phyloP scores from a whole-genome alignment of 2,113 vertebrate genomes.

The Sitta europaea region DNA sequence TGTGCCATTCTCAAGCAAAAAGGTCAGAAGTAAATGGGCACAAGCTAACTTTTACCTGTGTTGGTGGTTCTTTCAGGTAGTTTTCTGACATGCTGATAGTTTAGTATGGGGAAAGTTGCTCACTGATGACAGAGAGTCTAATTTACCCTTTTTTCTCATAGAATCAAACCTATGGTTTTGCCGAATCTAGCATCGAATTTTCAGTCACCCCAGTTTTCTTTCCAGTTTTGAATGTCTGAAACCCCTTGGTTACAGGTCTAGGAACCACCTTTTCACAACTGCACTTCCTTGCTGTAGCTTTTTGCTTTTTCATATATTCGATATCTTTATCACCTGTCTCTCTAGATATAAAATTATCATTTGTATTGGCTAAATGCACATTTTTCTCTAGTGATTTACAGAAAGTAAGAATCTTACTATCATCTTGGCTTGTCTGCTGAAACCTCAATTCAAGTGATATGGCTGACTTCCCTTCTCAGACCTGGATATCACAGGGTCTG shows the following conservation, averaged over 20 bases:
- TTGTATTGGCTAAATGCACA: not conserved
- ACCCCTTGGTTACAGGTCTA: not conserved
- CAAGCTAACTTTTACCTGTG: not conserved
- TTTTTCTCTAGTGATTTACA: not conserved
- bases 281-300: not conserved
- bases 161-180: not conserved
- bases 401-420: not conserved
- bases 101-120: not conserved
- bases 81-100: not conserved
- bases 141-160: not conserved
- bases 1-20: not conserved
- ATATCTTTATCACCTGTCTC: not conserved
- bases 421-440: fast-evolving
- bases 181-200: not conserved
- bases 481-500: not conserved
- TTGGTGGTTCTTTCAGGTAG: not conserved
- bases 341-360: not conserved
- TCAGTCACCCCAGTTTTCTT: not conserved
- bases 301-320: not conserved
- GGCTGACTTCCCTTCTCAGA: not conserved
- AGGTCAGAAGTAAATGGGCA: not conserved
- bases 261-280: constrained; percentile 26
- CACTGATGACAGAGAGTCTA: not conserved
- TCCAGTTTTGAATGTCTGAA: constrained; percentile 51
- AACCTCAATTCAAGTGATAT: not conserved